These are phyloP conservation scores for Phylloscopus trochiloides DNA, from an alignment of 2,113 vertebrate species.

Conservation along the genomic window DNA sequence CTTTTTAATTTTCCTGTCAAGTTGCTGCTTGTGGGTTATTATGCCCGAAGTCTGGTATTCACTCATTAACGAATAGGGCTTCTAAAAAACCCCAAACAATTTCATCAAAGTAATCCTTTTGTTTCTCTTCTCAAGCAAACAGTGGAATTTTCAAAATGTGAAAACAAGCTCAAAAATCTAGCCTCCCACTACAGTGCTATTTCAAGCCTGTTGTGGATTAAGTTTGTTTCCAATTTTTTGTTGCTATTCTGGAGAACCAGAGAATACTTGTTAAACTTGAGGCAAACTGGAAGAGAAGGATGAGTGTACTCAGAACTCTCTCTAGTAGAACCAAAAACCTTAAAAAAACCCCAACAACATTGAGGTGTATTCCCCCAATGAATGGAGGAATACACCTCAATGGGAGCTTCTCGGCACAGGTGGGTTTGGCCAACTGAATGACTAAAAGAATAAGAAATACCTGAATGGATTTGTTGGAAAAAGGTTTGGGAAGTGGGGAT, in stretches of 20 bases:
- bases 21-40: neutral
- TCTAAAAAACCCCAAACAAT: neutral
- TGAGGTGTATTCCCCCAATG: no score
- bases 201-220: neutral
- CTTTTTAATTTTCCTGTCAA: neutral
- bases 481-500: neutral
- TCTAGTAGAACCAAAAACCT: neutral
- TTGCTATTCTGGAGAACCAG: neutral
- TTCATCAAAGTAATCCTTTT: neutral
- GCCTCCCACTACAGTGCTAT: neutral
- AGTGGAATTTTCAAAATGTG: neutral
- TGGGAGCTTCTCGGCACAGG: neutral
- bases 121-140: neutral
- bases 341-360: neutral
- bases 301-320: neutral
- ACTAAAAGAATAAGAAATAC: neutral
- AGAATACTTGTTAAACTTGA: neutral
- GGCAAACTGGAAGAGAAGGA: neutral
- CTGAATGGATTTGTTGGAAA: neutral
- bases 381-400: rapidly evolving
- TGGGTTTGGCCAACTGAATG: neutral
- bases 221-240: neutral
- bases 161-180: neutral
- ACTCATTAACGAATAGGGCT: neutral
- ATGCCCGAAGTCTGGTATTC: neutral